Conservation (phyloP, 2,113 vertebrate genomes). For the Pteronura brasiliensis region DNA sequence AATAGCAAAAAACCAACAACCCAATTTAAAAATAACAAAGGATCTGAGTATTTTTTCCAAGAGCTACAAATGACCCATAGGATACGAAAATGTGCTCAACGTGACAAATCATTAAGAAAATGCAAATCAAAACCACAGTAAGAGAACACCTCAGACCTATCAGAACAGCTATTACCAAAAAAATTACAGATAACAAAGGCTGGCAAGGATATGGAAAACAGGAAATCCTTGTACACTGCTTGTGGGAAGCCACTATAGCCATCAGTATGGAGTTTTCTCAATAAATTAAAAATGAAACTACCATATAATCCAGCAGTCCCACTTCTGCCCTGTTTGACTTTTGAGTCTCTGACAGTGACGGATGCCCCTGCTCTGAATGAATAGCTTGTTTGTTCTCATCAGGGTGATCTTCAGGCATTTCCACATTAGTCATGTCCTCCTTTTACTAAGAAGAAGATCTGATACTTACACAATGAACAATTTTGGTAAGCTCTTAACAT, state of each 20-base stretch:
- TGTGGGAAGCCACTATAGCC: background rate
- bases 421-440: background rate
- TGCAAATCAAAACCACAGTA: background rate
- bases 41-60: background rate
- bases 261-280: background rate
- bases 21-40: background rate
- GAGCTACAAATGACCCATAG: background rate
- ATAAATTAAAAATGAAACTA: background rate
- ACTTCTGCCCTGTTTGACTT: background rate
- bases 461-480: background rate
- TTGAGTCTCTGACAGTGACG: background rate
- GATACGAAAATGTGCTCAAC: background rate
- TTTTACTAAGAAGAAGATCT: background rate
- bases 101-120: background rate
- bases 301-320: background rate
- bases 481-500: background rate
- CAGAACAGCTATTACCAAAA: background rate
- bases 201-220: background rate
- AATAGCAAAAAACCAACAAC: background rate
- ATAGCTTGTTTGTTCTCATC: background rate
- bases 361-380: background rate
- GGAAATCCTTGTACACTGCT: background rate
- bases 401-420: background rate
- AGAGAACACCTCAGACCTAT: background rate
- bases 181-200: background rate